Conservation (phyloP, 2,888 invertebrate species). For the Leptogaster cylindrica region DNA sequence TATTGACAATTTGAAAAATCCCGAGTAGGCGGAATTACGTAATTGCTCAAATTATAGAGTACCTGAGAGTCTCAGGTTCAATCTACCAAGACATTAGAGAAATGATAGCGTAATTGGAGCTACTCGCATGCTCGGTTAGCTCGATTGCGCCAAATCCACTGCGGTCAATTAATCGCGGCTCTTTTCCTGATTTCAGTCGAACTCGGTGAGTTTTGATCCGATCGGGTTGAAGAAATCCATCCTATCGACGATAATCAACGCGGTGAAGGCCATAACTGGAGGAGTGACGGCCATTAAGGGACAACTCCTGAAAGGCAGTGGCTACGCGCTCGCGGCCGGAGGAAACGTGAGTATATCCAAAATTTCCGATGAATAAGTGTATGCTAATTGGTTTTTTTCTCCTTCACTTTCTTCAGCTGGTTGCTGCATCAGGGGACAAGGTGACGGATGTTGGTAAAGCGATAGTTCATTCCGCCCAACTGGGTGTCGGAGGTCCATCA, state of each 20-base stretch:
- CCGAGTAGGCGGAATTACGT: no score
- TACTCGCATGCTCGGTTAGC: no score
- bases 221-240: conserved; percentile 84
- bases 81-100: no score
- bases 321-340: conserved; percentile 69
- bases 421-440: conserved; percentile 78
- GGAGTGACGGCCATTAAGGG: conserved; percentile 88
- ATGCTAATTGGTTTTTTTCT: neutral
- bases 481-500: conserved; percentile 60
- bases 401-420: conserved; percentile 63
- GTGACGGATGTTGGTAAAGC: conserved; percentile 80
- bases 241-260: conserved; percentile 81
- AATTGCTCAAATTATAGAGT: no score
- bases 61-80: no score
- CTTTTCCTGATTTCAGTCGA: conserved; percentile 52
- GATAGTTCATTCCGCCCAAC: conserved; percentile 76
- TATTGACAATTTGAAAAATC: no score
- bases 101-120: no score
- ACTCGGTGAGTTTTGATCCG: conserved; percentile 66
- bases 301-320: conserved; percentile 84
- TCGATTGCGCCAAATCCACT: neutral
- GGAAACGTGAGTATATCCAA: conserved; percentile 61
- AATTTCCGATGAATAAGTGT: neutral
- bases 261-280: conserved; percentile 86
- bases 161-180: conserved; percentile 1